Base-by-base conservation (phyloP, 1,140 invertebrate genomes). In the Contarinia nasturtii region DNA sequence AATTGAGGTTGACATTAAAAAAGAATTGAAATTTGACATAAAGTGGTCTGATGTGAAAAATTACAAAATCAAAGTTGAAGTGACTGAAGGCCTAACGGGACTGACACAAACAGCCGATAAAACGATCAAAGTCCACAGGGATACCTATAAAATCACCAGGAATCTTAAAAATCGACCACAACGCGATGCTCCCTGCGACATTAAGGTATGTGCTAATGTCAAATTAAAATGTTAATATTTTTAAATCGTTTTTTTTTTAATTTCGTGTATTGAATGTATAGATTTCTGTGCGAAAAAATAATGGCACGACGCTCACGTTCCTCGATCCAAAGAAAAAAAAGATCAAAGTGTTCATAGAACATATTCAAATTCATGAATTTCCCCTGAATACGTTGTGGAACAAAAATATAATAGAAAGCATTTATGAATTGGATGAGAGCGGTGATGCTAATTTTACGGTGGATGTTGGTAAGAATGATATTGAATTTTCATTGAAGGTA, bases 21-120 rank as follows among this genome's bases (percentile, higher is more conserved):
- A 75, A 52, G 82, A 86, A 53, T 58, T 83, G 1, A 71, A 73
- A 48, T 57, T 85, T 10, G 14, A n/a, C 3, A 4, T 4, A 15
- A 18, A 12, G 7, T n/a, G 14, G 14, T 4, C 3, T 7, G 7
- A 3, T 4, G 3, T 15, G 14, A 18, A 14, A n/a, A 71, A 71
- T n/a, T 66, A 86, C 3, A 71, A 75, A 52, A 65, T 87, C 45
- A 79, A 84, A 52, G 83, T 79, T 1, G 67, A 73, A 19, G 76
- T 88, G 0, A 79, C 82, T 59, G 85, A 88, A 64, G 72, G 68
- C 15, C 58, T 80, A 41, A 86, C 83, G 7, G 77, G 79, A 19
- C 56, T 56, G 47, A 7, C 14, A 40, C 37, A 40, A 18, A 4
- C 14, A 4, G 37, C 12, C 14, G 37, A 40, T 15, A 40, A 40